phyloP scores from a whole-genome alignment of 2,113 vertebrate genomes.

The Pungitius pungitius region DNA sequence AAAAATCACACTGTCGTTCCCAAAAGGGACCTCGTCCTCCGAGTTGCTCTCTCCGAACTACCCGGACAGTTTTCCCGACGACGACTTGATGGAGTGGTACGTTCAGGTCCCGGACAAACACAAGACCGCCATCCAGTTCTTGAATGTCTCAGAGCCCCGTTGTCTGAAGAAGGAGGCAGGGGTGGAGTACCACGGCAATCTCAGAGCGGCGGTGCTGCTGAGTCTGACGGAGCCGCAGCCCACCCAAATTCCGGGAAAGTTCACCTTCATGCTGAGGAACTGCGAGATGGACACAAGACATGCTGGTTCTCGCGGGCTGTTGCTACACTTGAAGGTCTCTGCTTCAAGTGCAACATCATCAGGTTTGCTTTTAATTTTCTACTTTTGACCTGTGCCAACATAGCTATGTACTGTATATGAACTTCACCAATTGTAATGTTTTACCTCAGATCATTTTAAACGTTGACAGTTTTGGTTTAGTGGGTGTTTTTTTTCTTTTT shows the following conservation, averaged over 20 bases:
- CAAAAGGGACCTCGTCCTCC: constrained; percentile 68
- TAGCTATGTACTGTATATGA: neutral
- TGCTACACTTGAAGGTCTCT: constrained; percentile 80
- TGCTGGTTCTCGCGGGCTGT: constrained; percentile 69
- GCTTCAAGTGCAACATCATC: constrained; percentile 44
- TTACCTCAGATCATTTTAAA: neutral
- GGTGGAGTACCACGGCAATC: constrained; percentile 79
- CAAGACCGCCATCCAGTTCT: constrained; percentile 76
- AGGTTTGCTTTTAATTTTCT: constrained; percentile 49
- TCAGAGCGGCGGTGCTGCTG: constrained; percentile 54
- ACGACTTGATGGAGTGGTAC: constrained; percentile 86
- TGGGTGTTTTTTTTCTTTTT: neutral
- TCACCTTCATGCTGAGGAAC: constrained; percentile 87
- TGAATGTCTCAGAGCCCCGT: constrained; percentile 77
- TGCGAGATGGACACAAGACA: constrained; percentile 82
- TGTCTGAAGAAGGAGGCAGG: constrained; percentile 84
- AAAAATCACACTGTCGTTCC: constrained; percentile 83
- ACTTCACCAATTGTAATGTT: neutral
- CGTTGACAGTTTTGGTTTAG: neutral
- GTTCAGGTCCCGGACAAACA: constrained; percentile 82
- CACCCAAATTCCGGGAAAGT: constrained; percentile 77
- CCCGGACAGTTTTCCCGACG: constrained; percentile 85
- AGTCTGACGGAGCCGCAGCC: constrained; percentile 78
- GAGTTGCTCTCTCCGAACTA: constrained; percentile 89
- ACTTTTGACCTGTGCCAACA: neutral